These are phyloP conservation scores for Limenitis camilla DNA, from an alignment of 2,888 invertebrate genomes.

Conservation along the genomic window DNA sequence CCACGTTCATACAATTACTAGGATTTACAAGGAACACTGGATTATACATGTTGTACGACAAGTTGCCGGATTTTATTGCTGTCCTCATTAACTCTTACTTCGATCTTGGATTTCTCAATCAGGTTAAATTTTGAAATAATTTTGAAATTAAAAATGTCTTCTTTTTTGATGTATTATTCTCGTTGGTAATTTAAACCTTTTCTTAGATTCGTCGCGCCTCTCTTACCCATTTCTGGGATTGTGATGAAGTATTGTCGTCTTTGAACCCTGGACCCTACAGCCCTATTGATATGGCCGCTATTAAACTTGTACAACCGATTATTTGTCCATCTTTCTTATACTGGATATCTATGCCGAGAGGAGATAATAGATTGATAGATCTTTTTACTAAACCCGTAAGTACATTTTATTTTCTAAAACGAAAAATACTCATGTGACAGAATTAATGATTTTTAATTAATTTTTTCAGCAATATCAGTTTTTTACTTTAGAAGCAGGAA, in stretches of 20 bases:
- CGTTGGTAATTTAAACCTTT: background rate
- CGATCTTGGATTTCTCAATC: conserved; percentile 65
- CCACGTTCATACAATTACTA: conserved; percentile 51
- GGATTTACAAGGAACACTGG: conserved; percentile 62
- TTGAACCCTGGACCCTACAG: conserved; percentile 49
- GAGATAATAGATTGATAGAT: conserved; percentile 61
- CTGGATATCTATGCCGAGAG: conserved; percentile 63
- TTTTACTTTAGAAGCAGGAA: conserved; percentile 42
- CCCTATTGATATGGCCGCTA: conserved; percentile 33
- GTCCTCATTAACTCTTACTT: conserved; percentile 63
- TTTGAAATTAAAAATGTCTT: too few species aligned
- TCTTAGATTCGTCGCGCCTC: conserved; percentile 54
- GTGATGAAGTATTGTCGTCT: conserved; percentile 48
- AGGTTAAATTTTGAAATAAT: conserved; percentile 36
- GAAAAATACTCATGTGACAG: background rate
- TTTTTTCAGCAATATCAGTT: conserved; percentile 61
- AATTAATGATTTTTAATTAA: background rate
- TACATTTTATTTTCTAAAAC: conserved; percentile 14
- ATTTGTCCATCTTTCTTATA: conserved; percentile 62
- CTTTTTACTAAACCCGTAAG: conserved; percentile 64
- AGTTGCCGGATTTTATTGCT: conserved; percentile 53
- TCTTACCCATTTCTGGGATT: conserved; percentile 61
- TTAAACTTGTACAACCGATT: conserved; percentile 46
- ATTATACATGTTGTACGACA: conserved; percentile 52
- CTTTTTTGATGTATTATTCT: too few species aligned